phyloP scores from a whole-genome alignment of 2,888 invertebrate species.

The Chaetoderma sp. region DNA sequence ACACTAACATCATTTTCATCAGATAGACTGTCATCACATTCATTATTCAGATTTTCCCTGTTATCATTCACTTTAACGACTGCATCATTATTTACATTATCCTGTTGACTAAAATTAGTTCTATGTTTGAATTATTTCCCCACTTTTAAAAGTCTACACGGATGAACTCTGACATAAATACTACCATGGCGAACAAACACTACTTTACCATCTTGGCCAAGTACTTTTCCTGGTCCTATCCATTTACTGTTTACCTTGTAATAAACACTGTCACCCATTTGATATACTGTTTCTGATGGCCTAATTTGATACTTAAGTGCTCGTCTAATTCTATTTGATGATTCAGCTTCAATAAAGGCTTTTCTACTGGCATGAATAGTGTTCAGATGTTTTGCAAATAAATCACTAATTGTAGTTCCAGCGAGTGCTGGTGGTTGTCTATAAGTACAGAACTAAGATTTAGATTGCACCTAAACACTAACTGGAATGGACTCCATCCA shows the following conservation, averaged over 20 bases:
- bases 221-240: constrained; percentile 36
- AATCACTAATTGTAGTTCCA: constrained; percentile 15
- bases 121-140: constrained; percentile 6
- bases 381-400: constrained; percentile 31
- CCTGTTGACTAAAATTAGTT: neutral
- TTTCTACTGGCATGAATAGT: constrained; percentile 23
- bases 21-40: too few relatives aligned
- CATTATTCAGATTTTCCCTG: too few relatives aligned
- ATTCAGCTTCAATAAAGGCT: constrained; percentile 23
- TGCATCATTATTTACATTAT: neutral
- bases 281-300: constrained; percentile 14
- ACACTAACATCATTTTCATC: too few relatives aligned
- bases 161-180: constrained; percentile 25
- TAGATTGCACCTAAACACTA: constrained; percentile 20
- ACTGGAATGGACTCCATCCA: constrained; percentile 22
- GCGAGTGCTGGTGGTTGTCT: constrained; percentile 17
- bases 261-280: constrained; percentile 23
- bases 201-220: constrained; percentile 35
- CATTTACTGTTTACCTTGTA: constrained; percentile 24
- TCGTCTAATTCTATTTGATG: constrained; percentile 25
- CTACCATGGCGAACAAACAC: constrained; percentile 32
- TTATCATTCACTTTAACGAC: neutral
- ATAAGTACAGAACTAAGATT: constrained; percentile 18
- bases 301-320: constrained; percentile 21
- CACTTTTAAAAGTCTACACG: constrained; percentile 16